phyloP scores from a whole-genome alignment of 2,113 vertebrate genomes.

The Phyllostomus hastatus region DNA sequence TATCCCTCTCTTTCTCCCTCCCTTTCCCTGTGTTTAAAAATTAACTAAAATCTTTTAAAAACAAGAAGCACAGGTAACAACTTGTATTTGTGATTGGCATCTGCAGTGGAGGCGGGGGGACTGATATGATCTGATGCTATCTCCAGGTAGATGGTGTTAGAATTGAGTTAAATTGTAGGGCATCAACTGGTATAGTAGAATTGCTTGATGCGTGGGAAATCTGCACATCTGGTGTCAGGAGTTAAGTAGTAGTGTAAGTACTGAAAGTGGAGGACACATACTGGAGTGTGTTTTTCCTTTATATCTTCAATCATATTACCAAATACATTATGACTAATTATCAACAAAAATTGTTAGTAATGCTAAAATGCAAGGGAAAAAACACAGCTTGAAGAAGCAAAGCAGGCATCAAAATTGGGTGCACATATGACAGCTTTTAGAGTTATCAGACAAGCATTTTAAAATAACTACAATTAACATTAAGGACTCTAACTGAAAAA shows the following conservation, averaged over 20 bases:
- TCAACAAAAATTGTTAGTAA: background rate
- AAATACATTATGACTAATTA: background rate
- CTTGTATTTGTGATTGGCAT: background rate
- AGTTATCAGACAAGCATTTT: background rate
- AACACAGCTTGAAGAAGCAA: background rate
- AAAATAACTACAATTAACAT: background rate
- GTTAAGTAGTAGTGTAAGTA: background rate
- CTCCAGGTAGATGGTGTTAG: background rate
- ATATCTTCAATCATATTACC: background rate
- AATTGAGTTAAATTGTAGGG: background rate
- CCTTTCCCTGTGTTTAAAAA: too few species aligned
- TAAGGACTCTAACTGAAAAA: background rate
- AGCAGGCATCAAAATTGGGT: background rate
- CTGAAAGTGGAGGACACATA: background rate
- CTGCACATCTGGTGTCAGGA: background rate
- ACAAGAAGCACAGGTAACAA: background rate
- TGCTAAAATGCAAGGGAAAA: background rate
- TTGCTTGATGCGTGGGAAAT: background rate
- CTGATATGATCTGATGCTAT: background rate
- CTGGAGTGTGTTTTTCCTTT: background rate
- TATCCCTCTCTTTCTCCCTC: too few species aligned
- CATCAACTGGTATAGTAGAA: background rate
- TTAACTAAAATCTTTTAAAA: too few species aligned
- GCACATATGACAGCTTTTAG: background rate
- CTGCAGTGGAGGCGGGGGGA: background rate